Evolutionary conservation across 2,113 vertebrate genomes (phyloP), one percentile per base, ranked within the genome.

Genomic region (Hippocampus comes): DNA sequence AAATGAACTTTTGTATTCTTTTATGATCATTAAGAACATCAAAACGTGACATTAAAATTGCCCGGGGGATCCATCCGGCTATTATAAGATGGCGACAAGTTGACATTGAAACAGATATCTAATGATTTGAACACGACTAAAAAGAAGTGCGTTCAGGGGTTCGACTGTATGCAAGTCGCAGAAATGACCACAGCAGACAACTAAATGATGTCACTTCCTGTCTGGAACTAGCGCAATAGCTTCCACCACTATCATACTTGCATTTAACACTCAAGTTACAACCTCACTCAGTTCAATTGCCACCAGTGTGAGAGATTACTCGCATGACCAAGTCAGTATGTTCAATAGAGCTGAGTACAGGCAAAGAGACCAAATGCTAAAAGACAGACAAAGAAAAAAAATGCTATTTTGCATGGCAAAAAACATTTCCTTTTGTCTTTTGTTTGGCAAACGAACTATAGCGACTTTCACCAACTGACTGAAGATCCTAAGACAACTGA

Each of bases 331-430:
- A 70, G 42, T 43, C 12, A 42, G 55, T 48, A 63, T 66, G 41
- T 63, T 68, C 68, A 57, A 25, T 59, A 30, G 30, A 61, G 25
- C 21, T 23, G 27, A 25, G 41, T 48, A 42, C 12, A 23, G 42
- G 41, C 17, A 34, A 2, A 23, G 51, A 75, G 25, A 0, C 63
- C 63, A 38, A 53, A 65, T 12, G 27, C 11, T 23, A 65, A 46
- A 18, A 66, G n/a, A 66, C 41, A 25, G 15, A 61, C 27, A 18
- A 75, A 81, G 78, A 84, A 12, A 56, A 81, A 81, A 84, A 8
- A 53, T 71, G 41, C 11, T 61, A 34, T 72, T 90, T 91, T 93
- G 90, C 84, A 89, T 88, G 91, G 90, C 90, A 91, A 92, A 93
- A 64, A 48, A 6, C n/a, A 46, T 76, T 75, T 74, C 80, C 51